Evolutionary conservation across 2,113 vertebrate genomes (phyloP).

Genomic region (Clarias gariepinus): DNA sequence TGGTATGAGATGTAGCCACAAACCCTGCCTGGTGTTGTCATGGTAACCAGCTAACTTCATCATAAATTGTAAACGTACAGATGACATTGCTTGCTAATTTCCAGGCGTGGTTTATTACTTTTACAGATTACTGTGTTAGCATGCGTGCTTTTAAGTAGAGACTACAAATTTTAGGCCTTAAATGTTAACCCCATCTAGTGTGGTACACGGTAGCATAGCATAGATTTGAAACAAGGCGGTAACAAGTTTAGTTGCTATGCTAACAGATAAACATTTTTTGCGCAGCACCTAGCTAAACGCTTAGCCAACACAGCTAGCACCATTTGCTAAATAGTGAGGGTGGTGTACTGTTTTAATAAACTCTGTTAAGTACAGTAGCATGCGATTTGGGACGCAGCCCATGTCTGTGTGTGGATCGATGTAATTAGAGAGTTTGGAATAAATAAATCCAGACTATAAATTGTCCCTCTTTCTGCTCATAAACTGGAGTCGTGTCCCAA

Average conservation of each 20-base stretch:
- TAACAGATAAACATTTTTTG: neutral
- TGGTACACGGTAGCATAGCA: neutral
- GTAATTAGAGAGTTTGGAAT: neutral
- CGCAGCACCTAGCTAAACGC: neutral
- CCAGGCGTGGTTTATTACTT: neutral
- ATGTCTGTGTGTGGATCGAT: neutral
- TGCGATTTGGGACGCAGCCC: neutral
- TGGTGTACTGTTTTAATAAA: neutral
- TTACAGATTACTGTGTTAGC: neutral
- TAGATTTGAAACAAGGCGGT: neutral
- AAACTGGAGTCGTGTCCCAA: conserved; percentile 25
- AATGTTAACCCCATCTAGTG: neutral
- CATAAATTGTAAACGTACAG: neutral
- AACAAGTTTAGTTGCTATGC: neutral
- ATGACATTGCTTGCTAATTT: neutral
- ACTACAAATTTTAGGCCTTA: neutral
- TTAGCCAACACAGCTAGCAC: neutral
- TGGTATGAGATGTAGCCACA: neutral
- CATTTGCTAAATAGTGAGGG: neutral
- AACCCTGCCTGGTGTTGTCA: neutral
- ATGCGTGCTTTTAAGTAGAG: neutral
- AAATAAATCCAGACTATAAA: neutral
- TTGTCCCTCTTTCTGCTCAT: neutral
- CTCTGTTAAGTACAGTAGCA: neutral
- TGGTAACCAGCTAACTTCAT: neutral